Percentiles rank a stretch among this genome's conserved stretches.
These are phyloP conservation scores for Cremastinae sp. DNA, from an alignment of 2,888 invertebrate genomes.

Conservation along the genomic window DNA sequence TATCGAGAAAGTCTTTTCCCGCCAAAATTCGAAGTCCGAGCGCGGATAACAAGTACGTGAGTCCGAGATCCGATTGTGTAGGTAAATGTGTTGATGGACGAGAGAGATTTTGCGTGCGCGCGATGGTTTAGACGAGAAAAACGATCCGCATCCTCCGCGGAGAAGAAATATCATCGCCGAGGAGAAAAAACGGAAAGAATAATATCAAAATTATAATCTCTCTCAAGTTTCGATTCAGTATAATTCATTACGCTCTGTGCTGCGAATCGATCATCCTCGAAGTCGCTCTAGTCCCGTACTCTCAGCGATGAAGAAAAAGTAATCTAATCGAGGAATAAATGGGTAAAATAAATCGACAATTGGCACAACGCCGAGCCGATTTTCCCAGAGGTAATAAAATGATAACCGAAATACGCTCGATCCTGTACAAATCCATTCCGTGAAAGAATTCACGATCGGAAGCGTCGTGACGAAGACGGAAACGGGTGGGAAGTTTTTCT, in stretches of 20 bases:
- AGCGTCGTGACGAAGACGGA: background rate
- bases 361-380: slow-evolving; percentile 55
- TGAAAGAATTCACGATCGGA: background rate
- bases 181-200: background rate
- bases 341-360: slow-evolving; percentile 40
- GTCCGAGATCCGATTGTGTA: background rate
- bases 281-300: background rate
- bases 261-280: background rate
- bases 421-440: slow-evolving; percentile 5
- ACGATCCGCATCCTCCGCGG: slow-evolving; percentile 25
- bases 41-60: background rate
- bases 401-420: slow-evolving; percentile 43
- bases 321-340: slow-evolving; percentile 19
- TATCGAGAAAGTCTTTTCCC: slow-evolving; percentile 37
- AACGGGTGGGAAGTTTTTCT: background rate
- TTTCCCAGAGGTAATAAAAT: slow-evolving; percentile 50
- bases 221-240: too few species aligned
- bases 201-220: background rate
- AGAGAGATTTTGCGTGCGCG: slow-evolving; percentile 32
- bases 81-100: slow-evolving; percentile 19
- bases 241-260: too few species aligned
- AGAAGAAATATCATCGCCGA: slow-evolving; percentile 6
- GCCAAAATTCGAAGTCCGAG: slow-evolving; percentile 43
- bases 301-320: background rate
- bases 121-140: slow-evolving; percentile 21